Evolutionary conservation across 2,888 invertebrate genomes (phyloP).

Genomic region (Leptopilina syphax): DNA sequence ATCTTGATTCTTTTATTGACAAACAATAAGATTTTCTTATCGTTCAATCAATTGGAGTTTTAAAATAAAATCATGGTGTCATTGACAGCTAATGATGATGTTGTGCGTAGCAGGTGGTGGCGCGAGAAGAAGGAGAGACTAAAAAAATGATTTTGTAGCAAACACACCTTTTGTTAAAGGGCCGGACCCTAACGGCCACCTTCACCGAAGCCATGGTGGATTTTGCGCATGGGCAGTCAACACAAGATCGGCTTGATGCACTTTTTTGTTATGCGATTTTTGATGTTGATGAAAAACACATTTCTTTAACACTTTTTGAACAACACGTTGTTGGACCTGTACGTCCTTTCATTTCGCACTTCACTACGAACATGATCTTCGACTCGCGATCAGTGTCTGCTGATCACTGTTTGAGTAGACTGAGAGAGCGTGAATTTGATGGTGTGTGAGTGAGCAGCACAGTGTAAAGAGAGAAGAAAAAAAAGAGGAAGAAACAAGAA

Average conservation of each 20-base stretch:
- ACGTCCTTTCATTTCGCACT: slow-evolving; percentile 52
- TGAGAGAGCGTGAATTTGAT: slow-evolving; percentile 14
- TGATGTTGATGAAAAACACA: slow-evolving; percentile 12
- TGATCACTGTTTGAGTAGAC: slow-evolving; percentile 45
- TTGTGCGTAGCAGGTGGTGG: slow-evolving; percentile 28
- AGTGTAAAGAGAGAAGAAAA: too few relatives aligned
- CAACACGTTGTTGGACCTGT: slow-evolving; percentile 38
- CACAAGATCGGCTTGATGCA: slow-evolving; percentile 38
- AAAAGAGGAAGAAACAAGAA: slow-evolving; percentile 3
- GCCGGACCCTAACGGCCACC: slow-evolving; percentile 93
- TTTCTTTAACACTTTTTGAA: slow-evolving; percentile 41
- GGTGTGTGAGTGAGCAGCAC: too few relatives aligned
- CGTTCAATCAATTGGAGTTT: too few relatives aligned
- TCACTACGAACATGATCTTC: slow-evolving; percentile 48
- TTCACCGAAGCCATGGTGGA: slow-evolving; percentile 90
- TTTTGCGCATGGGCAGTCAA: slow-evolving; percentile 63
- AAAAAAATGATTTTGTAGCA: background rate
- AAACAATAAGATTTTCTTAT: background rate
- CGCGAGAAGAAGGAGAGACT: background rate
- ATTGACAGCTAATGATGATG: background rate
- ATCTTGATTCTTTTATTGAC: background rate
- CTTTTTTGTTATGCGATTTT: slow-evolving; percentile 39
- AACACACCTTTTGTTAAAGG: slow-evolving; percentile 89
- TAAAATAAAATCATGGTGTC: too few relatives aligned
- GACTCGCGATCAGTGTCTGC: slow-evolving; percentile 46